Evolutionary conservation across 1,140 invertebrate species (phyloP), one percentile per base, ranked within the genome.

Genomic region (Maconellicoccus hirsutus): DNA sequence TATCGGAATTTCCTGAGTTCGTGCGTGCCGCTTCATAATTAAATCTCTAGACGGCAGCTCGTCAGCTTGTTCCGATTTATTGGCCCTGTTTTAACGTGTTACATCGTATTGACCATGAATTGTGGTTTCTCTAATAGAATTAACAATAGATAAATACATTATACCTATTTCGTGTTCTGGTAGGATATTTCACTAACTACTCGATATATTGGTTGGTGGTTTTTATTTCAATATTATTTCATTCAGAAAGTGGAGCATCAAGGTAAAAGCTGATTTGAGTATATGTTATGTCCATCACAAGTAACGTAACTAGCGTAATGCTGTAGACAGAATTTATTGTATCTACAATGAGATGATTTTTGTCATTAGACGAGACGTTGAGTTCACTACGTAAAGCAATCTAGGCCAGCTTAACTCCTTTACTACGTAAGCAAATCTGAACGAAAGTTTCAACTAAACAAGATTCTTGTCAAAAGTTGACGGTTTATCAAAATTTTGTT

Each of bases 61-160:
- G 61, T 26, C 61, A 26, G 21, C 61, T 23, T 66, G 61, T 66
- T 66, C 61, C 61, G 61, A 66, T 66, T 66, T 66, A 66, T 66
- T 66, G 61, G 61, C 61, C 61, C 61, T 66, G 61, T 66, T 66
- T 66, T 66, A 66, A 66, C 61, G 61, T 66, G 6, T 66, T 25
- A 25, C 61, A 4, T 3, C 22, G 61, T 19, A 52, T 52, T 52
- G 42, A 52, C 42, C 61, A 26, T 66, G 61, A 66, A 66, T 66
- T 19, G 61, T 23, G 25, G 21, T 66, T 66, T 66, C 61, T 26
- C 25, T 66, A 66, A 66, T 66, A 66, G 14, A 66, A 66, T 66
- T 66, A 66, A 66, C 61, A 66, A 66, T 66, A 66, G 61, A 66
- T 66, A 66, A 66, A 66, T 66, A 66, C 61, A 66, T 66, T 66